Evolutionary conservation across 2,888 invertebrate species (phyloP).

Genomic region (Vesta saturnalis): DNA sequence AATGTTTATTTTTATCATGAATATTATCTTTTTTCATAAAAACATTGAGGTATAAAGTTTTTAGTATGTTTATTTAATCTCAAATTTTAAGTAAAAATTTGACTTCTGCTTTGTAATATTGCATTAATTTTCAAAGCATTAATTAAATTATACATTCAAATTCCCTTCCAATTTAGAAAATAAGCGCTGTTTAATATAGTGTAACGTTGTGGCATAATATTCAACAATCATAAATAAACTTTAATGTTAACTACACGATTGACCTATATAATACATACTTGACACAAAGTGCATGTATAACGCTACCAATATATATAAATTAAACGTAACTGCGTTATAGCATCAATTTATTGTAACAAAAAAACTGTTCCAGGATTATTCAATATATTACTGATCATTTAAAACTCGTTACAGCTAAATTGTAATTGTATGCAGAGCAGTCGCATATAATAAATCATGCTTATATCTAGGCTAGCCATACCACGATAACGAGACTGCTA

Average conservation of each 20-base stretch:
- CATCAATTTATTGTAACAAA: constrained; percentile 23
- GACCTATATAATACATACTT: neutral
- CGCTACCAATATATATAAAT: neutral
- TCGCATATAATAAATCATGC: constrained; percentile 43
- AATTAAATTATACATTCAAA: too few relatives aligned
- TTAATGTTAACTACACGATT: constrained; percentile 1
- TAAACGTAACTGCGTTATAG: neutral
- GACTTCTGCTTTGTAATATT: too few relatives aligned
- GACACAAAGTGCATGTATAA: neutral
- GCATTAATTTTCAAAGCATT: too few relatives aligned
- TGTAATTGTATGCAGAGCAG: constrained; percentile 44
- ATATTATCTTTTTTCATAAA: too few relatives aligned
- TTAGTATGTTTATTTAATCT: too few relatives aligned
- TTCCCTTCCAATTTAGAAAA: too few relatives aligned
- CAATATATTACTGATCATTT: constrained; percentile 40
- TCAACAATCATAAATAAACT: too few relatives aligned
- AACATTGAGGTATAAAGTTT: too few relatives aligned
- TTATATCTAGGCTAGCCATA: constrained; percentile 43
- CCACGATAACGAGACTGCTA: constrained; percentile 32
- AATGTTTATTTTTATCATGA: too few relatives aligned
- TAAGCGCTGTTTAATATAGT: too few relatives aligned
- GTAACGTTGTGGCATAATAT: too few relatives aligned
- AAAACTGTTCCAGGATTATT: constrained; percentile 21
- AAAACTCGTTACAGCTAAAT: constrained; percentile 45
- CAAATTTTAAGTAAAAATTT: too few relatives aligned